Conservation (phyloP, 2,888 invertebrate genomes). For the Liodrosophila aerea region DNA sequence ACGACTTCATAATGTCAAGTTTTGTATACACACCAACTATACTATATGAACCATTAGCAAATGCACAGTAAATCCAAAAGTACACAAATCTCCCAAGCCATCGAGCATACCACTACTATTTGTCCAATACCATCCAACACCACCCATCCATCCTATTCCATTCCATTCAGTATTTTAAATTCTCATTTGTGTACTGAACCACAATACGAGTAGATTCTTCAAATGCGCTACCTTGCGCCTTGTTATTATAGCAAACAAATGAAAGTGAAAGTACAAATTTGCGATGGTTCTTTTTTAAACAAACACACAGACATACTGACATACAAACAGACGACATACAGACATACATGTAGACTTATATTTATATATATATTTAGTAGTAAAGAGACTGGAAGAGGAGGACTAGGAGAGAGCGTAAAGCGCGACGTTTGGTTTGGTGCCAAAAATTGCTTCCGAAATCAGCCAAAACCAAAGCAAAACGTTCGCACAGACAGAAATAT, state of each 20-base stretch:
- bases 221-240: constrained; percentile 66
- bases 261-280: constrained; percentile 77
- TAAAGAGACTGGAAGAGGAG: constrained; percentile 17
- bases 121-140: too few relatives aligned
- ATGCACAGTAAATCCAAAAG: constrained; percentile 52
- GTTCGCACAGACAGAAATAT: constrained; percentile 37
- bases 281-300: constrained; percentile 59
- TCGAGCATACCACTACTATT: not conserved
- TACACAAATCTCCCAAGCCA: constrained; percentile 33
- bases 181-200: constrained; percentile 59
- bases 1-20: too few relatives aligned
- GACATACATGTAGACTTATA: constrained; percentile 13
- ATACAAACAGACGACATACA: constrained; percentile 18
- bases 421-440: constrained; percentile 66
- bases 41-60: constrained; percentile 39
- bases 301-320: constrained; percentile 28
- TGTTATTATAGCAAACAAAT: constrained; percentile 76
- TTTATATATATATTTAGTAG: constrained; percentile 10
- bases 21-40: constrained; percentile 10
- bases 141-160: not conserved
- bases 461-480: constrained; percentile 59
- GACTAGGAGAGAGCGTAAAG: constrained; percentile 35
- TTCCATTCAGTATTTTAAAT: constrained; percentile 45
- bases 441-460: constrained; percentile 77
- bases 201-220: constrained; percentile 62